Base-by-base conservation (phyloP, 2,888 invertebrate species). In the Pristionchus entomophagus region DNA sequence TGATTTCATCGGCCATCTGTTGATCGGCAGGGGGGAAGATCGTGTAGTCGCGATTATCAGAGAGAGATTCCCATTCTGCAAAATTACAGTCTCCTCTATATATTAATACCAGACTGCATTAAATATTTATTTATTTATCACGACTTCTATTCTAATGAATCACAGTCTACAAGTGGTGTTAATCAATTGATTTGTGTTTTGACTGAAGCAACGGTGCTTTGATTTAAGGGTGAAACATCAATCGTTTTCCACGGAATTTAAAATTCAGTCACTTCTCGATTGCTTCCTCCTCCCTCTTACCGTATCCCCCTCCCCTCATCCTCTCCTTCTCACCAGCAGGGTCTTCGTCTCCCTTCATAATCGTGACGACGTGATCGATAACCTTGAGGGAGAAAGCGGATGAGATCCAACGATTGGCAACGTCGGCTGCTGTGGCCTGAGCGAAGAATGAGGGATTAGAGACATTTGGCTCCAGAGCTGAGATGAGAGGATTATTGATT, bases 261-360 rank as follows among this genome's bases (percentile, higher is more conserved):
- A n/a, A n/a, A n/a, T n/a, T n/a, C n/a, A 65, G 12, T 32, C 65
- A 32, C 32, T 65, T 29, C 17, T 5, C 65, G 32, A 32, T 32
- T n/a, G n/a, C n/a, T n/a, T n/a, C n/a, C n/a, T n/a, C n/a, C 35
- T 3, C 17, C 19, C 4, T 19, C 32, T 32, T 65, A 65, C 35
- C 35, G 65, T 19, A 65, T 17, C 65, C 65, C n/a, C 19, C 35
- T 19, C 65, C 73, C 41, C n/a, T n/a, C n/a, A n/a, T n/a, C n/a
- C n/a, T n/a, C n/a, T 41, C 19, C 45, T 41, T 26, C 41, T 41
- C 65, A 89, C 90, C 88, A 29, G 88, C 88, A 38, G 88, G 86
- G 35, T 89, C 88, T 17, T 88, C 89, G 65, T 91, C 91, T 41
- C 91, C 91, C 73, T 88, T 86, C 80, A 91, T 86, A 19, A 88